Base-by-base conservation (phyloP, 2,797 vertebrate genomes). In the Tolypeutes matacus region DNA sequence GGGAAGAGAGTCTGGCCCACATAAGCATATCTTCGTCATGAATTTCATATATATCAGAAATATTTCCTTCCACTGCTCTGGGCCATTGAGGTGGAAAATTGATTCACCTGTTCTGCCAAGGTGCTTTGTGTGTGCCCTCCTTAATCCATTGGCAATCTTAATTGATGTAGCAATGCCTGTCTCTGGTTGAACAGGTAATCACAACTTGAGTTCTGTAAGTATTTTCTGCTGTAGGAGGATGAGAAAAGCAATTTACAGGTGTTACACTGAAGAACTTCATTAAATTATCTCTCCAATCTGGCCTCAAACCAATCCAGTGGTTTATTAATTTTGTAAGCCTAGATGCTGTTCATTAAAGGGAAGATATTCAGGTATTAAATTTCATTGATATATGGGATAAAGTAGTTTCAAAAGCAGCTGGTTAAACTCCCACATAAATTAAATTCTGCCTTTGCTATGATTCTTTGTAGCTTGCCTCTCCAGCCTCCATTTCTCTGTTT, bases 11-110 rank as follows among this genome's bases (percentile, higher is more conserved):
- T 14, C 23, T 17, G 12, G 9, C 15, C 13, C 36, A 64, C 31
- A 56, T 17, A n/a, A 82, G 49, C 3, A 36, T 21, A 2, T 18
- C 46, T 17, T 73, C 25, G 42, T 39, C 36, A 49, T 60, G 69
- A 77, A 65, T 88, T 93, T 94, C 62, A 3, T 20, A 70, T 21
- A 58, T 29, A 67, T 53, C 29, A 73, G 87, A 91, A 96, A 73
- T 84, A 58, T 53, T 86, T 83, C 67, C 81, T 88, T 60, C 58
- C 2, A 2, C 60, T 23, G 65, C 62, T 27, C 69, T 89, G 23
- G 42, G 31, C 64, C 93, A 84, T 23, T 23, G 29, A 91, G 94
- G 97, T 78, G 60, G 95, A 93, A 96, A 97, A 96, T 91, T 86
- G 93, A 91, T 87, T 94, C 90, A 31, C 60, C 60, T 77, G 62